Evolutionary conservation across 2,797 vertebrate genomes (phyloP).

Genomic region (Characodon lateralis): DNA sequence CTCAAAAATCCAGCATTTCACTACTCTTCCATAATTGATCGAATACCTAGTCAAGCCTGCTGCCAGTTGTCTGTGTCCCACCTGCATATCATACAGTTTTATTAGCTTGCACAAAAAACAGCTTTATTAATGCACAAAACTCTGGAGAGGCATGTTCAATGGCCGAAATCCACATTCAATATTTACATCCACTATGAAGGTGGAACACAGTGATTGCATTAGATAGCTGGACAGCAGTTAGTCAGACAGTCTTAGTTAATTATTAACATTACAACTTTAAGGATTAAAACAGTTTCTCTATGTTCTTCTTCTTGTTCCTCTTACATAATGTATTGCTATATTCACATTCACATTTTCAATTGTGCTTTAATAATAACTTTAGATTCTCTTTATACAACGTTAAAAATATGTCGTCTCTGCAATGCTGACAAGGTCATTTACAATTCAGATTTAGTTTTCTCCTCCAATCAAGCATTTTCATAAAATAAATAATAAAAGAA

Average conservation of each 20-base stretch:
- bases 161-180: constrained; percentile 6
- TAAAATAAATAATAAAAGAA: constrained; percentile 70
- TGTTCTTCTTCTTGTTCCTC: constrained; percentile 47
- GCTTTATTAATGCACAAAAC: background rate
- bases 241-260: constrained; percentile 31
- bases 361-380: constrained; percentile 75
- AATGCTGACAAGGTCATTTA: constrained; percentile 61
- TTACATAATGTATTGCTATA: constrained; percentile 65
- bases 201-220: constrained; percentile 33
- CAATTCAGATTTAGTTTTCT: constrained; percentile 53
- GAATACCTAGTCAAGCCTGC: constrained; percentile 28
- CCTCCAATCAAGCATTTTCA: constrained; percentile 52
- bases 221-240: constrained; percentile 29
- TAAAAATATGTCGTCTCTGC: constrained; percentile 57
- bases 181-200: constrained; percentile 18
- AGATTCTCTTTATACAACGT: constrained; percentile 57
- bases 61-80: constrained; percentile 22
- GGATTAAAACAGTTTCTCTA: constrained; percentile 43
- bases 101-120: background rate
- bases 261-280: constrained; percentile 51
- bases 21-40: constrained; percentile 26
- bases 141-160: constrained; percentile 3
- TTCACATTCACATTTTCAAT: constrained; percentile 71
- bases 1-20: constrained; percentile 70
- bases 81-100: constrained; percentile 11